phyloP scores from a whole-genome alignment of 2,797 vertebrate genomes.

The Monodelphis domestica region DNA sequence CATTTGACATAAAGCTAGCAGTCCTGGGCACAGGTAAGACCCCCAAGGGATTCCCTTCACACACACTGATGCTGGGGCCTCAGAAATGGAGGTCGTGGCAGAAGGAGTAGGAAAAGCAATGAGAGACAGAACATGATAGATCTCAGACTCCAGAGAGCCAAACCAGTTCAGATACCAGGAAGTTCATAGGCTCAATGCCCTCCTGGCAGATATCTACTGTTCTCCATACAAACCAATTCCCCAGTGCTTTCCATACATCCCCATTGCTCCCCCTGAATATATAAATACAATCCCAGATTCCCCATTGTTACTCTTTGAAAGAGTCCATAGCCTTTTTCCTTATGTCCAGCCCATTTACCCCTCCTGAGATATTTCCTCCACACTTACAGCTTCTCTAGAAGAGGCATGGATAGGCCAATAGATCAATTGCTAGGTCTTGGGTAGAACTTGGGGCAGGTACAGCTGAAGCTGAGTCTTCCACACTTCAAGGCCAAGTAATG shows the following conservation, averaged over 20 bases:
- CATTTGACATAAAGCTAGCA: no score
- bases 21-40: no score
- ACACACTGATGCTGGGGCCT: not conserved
- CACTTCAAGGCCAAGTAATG: not conserved
- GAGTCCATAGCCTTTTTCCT: not conserved
- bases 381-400: not conserved
- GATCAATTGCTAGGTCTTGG: not conserved
- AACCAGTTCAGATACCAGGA: not conserved
- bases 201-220: not conserved
- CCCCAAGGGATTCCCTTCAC: no score
- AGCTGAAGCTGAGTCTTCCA: not conserved
- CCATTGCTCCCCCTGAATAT: not conserved
- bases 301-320: not conserved
- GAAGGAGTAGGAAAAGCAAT: not conserved
- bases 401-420: not conserved
- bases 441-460: not conserved
- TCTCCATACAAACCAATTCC: not conserved
- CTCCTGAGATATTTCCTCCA: not conserved
- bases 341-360: not conserved
- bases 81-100: not conserved
- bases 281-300: not conserved
- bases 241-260: not conserved
- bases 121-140: not conserved
- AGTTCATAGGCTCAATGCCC: not conserved
- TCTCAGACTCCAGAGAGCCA: not conserved